Evolutionary conservation across 2,797 vertebrate species (phyloP).

Genomic region (Gila robusta): DNA sequence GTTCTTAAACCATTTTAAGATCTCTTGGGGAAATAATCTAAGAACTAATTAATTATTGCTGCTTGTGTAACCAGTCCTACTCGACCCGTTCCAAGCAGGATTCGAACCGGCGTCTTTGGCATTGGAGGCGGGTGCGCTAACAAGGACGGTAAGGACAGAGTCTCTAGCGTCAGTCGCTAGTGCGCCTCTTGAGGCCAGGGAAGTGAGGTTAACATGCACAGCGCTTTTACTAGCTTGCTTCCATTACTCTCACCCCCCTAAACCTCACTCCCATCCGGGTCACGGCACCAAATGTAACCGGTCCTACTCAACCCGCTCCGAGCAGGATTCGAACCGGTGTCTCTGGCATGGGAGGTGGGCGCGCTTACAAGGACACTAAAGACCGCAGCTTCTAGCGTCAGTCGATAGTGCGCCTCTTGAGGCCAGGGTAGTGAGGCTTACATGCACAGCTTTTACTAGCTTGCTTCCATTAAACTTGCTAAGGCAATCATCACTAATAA

Average conservation of each 20-base stretch:
- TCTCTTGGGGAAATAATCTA: conserved; percentile 1
- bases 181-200: neutral
- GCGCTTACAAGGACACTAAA: neutral
- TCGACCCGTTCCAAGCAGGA: neutral
- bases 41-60: conserved; percentile 34
- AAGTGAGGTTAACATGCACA: neutral
- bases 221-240: neutral
- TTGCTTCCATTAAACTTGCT: neutral
- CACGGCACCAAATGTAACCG: too few species aligned
- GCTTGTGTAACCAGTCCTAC: neutral
- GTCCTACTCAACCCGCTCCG: neutral
- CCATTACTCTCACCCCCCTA: neutral
- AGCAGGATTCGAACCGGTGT: neutral
- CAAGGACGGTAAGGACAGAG: neutral
- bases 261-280: neutral
- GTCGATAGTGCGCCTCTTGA: too few species aligned
- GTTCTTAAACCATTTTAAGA: conserved; percentile 28
- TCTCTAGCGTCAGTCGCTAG: neutral
- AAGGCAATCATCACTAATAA: neutral
- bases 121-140: neutral
- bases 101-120: neutral
- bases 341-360: neutral
- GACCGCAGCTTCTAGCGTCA: too few species aligned
- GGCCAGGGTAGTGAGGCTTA: too few species aligned
- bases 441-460: too few species aligned